Base-by-base conservation (phyloP, 64 coral and sea anemone genomes). In the Actinia equina region DNA sequence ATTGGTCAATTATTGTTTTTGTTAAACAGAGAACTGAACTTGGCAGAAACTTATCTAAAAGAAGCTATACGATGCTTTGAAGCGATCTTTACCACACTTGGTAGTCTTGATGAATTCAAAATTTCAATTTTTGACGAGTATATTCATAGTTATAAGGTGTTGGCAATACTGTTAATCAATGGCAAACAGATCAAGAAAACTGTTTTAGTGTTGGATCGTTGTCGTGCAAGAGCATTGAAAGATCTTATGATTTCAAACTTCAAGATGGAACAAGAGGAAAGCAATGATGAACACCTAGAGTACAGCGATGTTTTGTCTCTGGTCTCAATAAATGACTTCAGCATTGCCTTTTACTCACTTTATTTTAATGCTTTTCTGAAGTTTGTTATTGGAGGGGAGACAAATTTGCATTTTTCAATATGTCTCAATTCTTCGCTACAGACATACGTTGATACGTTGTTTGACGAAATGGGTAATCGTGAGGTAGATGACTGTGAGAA, bases 211-310 rank as follows among this genome's bases (percentile, higher is more conserved):
- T 52, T 76, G 2, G 89, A 90, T 79, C 55, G 82, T 49, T 83
- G 83, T 61, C 64, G 89, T 51, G 89, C 89, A 49, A 83, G 89
- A 60, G 89, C 64, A 44, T 83, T 90, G 43, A 76, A 85, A 51
- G 83, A 85, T 43, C 25, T 79, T 16, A n/a, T 86, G 41, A 61
- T 44, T 10, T 15, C 22, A 3, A 91, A 60, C 37, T 91, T 60
- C 63, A 52, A 70, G 9, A 86, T 85, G 54, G 26, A 30, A 30
- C 22, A 77, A 25, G 52, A 85, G 15, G 37, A n/a, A 6, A 81
- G 42, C 5, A 13, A 19, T 57, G 13, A 81, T 52, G 18, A 18
- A 3, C 7, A 49, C 18, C 22, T 49, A 16, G 55, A 57, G 19
- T 43, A 52, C 44, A 81, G 44, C 9, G 43, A 52, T 8, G 44